Conservation (phyloP, 2,113 vertebrate species). For the Pterophyllum scalare region DNA sequence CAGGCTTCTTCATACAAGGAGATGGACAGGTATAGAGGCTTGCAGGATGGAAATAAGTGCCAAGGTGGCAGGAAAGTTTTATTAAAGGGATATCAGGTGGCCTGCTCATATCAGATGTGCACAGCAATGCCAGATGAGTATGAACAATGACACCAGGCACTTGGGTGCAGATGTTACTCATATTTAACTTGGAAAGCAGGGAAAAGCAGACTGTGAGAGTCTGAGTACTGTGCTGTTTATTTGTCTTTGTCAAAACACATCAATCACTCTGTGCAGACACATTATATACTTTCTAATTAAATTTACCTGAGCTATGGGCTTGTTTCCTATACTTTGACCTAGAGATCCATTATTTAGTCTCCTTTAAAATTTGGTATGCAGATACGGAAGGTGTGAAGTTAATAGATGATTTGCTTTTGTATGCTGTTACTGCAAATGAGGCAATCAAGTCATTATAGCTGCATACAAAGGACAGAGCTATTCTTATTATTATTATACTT, state of each 20-base stretch:
- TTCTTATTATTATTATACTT: neutral
- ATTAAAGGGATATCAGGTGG: slow-evolving; percentile 19
- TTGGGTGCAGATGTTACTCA: slow-evolving; percentile 15
- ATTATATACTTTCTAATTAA: slow-evolving; percentile 62
- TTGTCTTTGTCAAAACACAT: slow-evolving; percentile 60
- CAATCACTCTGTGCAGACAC: slow-evolving; percentile 40
- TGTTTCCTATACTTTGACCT: slow-evolving; percentile 45
- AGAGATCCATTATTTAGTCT: slow-evolving; percentile 38
- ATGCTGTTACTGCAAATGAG: neutral
- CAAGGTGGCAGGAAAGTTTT: slow-evolving; percentile 1
- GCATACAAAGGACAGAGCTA: neutral
- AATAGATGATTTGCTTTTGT: neutral
- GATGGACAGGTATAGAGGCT: slow-evolving; percentile 47
- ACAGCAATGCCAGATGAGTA: neutral
- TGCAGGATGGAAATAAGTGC: slow-evolving; percentile 16
- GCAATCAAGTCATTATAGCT: neutral
- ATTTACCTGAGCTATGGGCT: slow-evolving; percentile 64
- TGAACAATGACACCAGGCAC: slow-evolving; percentile 7
- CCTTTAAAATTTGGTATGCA: slow-evolving; percentile 44
- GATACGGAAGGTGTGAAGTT: slow-evolving; percentile 19
- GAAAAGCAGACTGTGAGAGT: neutral
- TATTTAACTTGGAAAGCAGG: slow-evolving; percentile 19
- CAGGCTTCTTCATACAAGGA: slow-evolving; percentile 22
- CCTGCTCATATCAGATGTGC: neutral
- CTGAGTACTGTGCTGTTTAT: slow-evolving; percentile 44